Percentiles rank a stretch among this genome's conserved stretches.
Conservation (phyloP, 1,140 invertebrate species). For the Drosophila eugracilis region DNA sequence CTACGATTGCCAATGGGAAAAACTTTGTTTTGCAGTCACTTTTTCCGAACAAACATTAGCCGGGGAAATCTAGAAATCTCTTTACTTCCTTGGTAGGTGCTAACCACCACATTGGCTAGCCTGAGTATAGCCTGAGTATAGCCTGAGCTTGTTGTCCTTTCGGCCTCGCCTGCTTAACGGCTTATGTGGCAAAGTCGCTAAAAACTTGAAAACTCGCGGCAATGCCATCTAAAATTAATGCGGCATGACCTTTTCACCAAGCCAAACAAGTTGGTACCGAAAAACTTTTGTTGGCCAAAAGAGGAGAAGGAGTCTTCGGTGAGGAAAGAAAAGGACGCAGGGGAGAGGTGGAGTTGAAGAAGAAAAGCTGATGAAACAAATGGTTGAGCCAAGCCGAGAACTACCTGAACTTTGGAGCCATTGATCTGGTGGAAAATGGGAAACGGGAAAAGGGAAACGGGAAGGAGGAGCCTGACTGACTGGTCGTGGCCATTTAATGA, state of each 20-base stretch:
- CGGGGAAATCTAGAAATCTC: too few relatives aligned
- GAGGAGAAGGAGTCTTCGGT: background rate
- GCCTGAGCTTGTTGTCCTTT: conserved; percentile 18
- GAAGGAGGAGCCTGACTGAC: too few relatives aligned
- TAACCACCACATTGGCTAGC: conserved; percentile 3
- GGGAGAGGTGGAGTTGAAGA: background rate
- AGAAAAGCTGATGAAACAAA: conserved; percentile 2
- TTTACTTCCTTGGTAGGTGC: conserved; percentile 7
- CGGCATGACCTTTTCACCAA: conserved; percentile 57
- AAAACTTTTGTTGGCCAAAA: conserved; percentile 57
- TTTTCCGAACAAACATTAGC: conserved; percentile 4
- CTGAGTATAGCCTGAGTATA: too few relatives aligned
- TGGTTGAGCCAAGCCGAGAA: too few relatives aligned
- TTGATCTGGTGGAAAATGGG: conserved; percentile 28
- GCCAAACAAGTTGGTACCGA: conserved; percentile 62
- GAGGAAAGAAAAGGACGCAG: too few relatives aligned
- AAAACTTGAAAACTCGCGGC: conserved; percentile 59
- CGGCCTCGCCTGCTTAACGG: conserved; percentile 43
- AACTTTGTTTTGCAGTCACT: background rate
- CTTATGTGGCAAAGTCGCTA: conserved; percentile 63
- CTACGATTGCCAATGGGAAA: conserved; percentile 1
- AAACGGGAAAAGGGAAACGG: too few relatives aligned
- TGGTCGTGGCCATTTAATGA: conserved; percentile 64
- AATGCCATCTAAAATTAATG: conserved; percentile 74
- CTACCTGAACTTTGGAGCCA: conserved; percentile 10